Evolutionary conservation across 2,888 invertebrate species (phyloP).

Genomic region (Leptinotarsa rubiginosa): DNA sequence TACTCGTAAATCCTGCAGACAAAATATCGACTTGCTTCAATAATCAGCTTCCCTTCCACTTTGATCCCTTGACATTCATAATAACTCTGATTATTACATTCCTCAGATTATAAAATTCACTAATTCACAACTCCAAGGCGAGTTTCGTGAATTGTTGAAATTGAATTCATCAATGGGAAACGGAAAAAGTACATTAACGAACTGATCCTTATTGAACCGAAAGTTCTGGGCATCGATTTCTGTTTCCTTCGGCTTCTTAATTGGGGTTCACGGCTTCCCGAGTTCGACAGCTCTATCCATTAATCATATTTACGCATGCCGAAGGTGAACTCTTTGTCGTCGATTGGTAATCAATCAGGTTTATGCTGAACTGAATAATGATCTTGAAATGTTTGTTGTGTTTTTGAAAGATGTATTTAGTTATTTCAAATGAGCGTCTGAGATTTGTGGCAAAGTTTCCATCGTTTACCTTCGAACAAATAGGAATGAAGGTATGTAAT

Average conservation of each 20-base stretch:
- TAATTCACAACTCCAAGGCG: background rate
- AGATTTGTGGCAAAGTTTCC: background rate
- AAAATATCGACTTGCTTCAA: no score
- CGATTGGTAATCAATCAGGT: constrained; percentile 27
- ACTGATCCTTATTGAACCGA: background rate
- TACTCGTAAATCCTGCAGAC: no score
- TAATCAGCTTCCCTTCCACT: no score
- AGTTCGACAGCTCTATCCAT: constrained; percentile 25
- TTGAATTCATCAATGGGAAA: background rate
- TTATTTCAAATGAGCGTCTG: no score
- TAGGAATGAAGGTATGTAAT: no score
- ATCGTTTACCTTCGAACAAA: no score
- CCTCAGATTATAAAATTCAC: background rate
- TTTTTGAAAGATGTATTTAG: background rate
- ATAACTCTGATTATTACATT: no score
- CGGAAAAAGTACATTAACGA: background rate
- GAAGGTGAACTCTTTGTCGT: constrained; percentile 29
- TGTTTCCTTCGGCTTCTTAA: constrained; percentile 11
- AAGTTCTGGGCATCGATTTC: background rate
- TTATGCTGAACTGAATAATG: background rate
- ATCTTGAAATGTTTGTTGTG: background rate
- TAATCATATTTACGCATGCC: constrained; percentile 30
- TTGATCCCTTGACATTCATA: no score
- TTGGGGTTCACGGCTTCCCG: constrained; percentile 28
- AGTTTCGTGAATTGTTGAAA: background rate